Evolutionary conservation across 1,140 invertebrate genomes (phyloP).

Genomic region (Drosophila takahashii): DNA sequence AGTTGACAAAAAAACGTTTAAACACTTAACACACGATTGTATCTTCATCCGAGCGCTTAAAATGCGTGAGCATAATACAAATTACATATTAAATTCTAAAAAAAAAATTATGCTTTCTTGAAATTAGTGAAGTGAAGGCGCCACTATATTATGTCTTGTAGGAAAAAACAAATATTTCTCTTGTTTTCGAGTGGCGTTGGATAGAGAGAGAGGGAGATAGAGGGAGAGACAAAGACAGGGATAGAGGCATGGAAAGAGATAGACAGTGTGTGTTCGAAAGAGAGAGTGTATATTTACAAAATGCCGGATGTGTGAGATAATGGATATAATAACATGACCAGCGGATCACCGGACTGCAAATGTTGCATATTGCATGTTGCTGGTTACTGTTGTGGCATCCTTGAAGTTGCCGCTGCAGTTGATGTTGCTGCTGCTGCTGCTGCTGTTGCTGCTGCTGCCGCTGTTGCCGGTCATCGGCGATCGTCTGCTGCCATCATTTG

Average conservation of each 20-base stretch:
- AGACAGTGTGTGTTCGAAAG: conserved; percentile 1
- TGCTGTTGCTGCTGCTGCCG: conserved; percentile 18
- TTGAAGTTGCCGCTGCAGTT: conserved; percentile 22
- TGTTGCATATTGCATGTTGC: conserved; percentile 3
- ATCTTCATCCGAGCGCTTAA: conserved; percentile 35
- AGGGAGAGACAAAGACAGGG: not conserved
- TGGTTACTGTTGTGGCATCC: conserved; percentile 40
- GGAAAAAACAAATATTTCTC: conserved; percentile 1
- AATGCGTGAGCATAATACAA: conserved; percentile 45
- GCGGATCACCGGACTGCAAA: not conserved
- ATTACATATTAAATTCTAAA: conserved; percentile 47
- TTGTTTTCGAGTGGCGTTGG: not conserved
- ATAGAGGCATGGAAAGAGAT: not conserved
- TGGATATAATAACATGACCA: conserved; percentile 9
- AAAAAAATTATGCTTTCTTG: conserved; percentile 33
- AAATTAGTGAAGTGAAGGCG: conserved; percentile 6
- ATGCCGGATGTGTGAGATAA: conserved; percentile 3
- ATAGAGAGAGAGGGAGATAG: not conserved
- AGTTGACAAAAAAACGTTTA: conserved; percentile 32
- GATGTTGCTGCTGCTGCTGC: conserved; percentile 13
- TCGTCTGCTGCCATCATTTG: conserved; percentile 44
- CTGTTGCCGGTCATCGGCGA: conserved; percentile 68
- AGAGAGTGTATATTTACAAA: conserved; percentile 40
- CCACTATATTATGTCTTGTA: not conserved
- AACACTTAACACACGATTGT: conserved; percentile 46